Base-by-base conservation (phyloP, 2,797 vertebrate genomes). In the Zenarchopterus dispar region DNA sequence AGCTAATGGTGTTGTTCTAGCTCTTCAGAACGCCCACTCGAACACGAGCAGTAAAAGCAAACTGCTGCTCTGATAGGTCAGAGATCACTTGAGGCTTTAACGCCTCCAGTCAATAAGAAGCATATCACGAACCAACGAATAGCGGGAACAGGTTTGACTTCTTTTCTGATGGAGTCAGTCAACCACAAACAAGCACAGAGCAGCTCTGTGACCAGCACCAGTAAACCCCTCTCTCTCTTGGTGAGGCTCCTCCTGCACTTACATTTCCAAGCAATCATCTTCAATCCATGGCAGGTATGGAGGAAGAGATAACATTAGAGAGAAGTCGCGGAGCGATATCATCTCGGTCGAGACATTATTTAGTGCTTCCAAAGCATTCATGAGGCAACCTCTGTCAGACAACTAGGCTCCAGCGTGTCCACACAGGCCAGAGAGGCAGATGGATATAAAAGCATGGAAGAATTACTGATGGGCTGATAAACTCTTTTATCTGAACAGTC, bases 391-490 rank as follows among this genome's bases (percentile, higher is more conserved):
- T 75, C 74, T 82, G 86, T 87, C 88, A 90, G 89, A 90, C 91
- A 88, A 76, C 85, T 67, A 78, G 91, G 84, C 88, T 88, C 84
- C 88, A 48, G 77, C 73, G 4, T 79, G 87, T 84, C 85, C 88
- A 62, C 83, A 77, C 81, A 83, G 84, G 85, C 79, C 80, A 73
- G 64, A 56, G 78, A 79, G 66, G 76, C 64, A 21, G 81, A 67
- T 24, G 77, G 86, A 80, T 70, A 52, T 77, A 84, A 77, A 72
- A 83, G 88, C 82, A 88, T 58, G 72, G 78, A 86, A 71, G 88
- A 87, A 87, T 89, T 88, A 84, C 87, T 88, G 88, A 90, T 91
- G 81, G 67, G 62, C 75, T 56, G 90, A 93, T 93, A 90, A 89
- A 89, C 82, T 79, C 86, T 77, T 81, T 85, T 85, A 88, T 86